phyloP scores from a whole-genome alignment of 2,797 vertebrate species.

The Pelochelys cantorii region DNA sequence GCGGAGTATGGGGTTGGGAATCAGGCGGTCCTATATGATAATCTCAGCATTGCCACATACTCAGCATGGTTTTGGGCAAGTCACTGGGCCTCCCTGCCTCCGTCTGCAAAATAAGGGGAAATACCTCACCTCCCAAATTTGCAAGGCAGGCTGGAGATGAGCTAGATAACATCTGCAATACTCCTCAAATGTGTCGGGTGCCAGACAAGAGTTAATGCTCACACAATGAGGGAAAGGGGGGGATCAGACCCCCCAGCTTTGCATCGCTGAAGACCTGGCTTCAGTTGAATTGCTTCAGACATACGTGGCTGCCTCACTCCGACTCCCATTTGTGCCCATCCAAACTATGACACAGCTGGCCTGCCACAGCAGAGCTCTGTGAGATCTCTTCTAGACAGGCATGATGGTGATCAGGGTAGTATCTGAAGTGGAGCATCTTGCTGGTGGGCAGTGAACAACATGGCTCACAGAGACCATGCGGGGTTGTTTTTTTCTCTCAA shows the following conservation, averaged over 20 bases:
- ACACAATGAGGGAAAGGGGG: neutral
- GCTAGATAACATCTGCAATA: neutral
- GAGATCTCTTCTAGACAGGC: neutral
- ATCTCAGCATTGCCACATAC: neutral
- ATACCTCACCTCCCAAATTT: neutral
- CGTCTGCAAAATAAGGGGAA: neutral
- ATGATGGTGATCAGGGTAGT: neutral
- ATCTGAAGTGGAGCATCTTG: neutral
- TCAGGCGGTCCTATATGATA: neutral
- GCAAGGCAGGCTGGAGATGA: neutral
- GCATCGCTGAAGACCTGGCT: neutral
- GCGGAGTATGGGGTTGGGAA: neutral
- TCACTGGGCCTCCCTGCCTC: neutral
- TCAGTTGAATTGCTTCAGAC: neutral
- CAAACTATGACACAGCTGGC: neutral
- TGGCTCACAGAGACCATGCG: neutral
- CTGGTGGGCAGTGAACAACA: neutral
- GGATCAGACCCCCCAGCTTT: neutral
- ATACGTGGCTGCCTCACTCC: neutral
- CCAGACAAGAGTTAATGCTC: neutral
- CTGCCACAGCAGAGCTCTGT: neutral
- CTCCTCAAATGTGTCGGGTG: neutral
- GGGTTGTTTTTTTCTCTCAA: neutral
- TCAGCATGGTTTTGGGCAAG: neutral
- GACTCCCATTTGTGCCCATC: neutral